Conservation (phyloP, 2,797 vertebrate genomes). For the Anas bernieri region DNA sequence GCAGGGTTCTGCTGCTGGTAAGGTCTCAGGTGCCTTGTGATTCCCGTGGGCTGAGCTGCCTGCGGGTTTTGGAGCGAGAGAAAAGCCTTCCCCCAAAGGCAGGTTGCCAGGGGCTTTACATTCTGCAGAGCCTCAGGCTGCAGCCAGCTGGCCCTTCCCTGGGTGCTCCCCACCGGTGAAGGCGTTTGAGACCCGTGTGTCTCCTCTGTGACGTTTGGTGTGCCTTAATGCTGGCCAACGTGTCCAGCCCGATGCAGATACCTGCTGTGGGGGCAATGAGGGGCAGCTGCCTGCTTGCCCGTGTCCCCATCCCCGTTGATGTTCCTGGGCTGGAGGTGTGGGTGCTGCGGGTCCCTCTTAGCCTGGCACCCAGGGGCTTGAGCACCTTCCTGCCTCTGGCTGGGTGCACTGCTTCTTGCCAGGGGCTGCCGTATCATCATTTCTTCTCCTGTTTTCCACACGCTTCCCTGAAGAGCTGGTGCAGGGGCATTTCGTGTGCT, state of each 20-base stretch:
- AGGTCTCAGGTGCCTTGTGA: not conserved
- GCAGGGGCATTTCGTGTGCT: not conserved
- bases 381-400: fast-evolving
- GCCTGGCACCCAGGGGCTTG: not conserved
- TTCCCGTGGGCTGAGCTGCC: not conserved
- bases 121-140: not conserved
- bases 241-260: not conserved
- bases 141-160: not conserved
- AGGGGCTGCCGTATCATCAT: not conserved
- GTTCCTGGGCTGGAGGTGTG: not conserved
- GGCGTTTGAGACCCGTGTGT: not conserved
- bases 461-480: not conserved
- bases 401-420: not conserved
- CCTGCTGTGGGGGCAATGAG: not conserved
- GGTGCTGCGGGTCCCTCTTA: not conserved
- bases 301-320: not conserved
- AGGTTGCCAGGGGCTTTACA: not conserved
- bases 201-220: not conserved
- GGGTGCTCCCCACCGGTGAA: not conserved
- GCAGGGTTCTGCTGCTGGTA: not conserved
- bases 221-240: too few relatives aligned
- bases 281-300: not conserved
- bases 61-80: not conserved
- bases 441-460: not conserved
- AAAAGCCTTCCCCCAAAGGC: not conserved